Conservation (phyloP, 2,797 vertebrate genomes). For the Coregonus ussuriensis region DNA sequence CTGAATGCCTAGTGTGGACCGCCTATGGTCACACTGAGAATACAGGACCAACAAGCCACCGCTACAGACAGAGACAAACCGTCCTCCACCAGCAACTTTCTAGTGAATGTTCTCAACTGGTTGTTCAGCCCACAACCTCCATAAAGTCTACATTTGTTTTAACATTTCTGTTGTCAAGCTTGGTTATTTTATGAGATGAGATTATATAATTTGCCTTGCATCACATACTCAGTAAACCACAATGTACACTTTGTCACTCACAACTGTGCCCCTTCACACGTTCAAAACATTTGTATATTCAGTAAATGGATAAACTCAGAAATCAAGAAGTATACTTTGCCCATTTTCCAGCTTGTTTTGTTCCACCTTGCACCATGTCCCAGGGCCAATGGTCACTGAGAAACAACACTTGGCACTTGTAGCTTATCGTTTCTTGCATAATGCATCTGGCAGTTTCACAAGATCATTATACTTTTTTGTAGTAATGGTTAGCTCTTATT, state of each 20-base stretch:
- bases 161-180: neutral
- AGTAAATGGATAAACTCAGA: no score
- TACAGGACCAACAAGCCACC: neutral
- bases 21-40: neutral
- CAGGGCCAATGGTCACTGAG: no score
- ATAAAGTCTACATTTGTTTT: constrained; percentile 4
- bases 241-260: no score
- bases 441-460: neutral
- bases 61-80: neutral
- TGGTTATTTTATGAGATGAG: neutral
- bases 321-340: no score
- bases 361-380: no score
- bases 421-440: neutral
- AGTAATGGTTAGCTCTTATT: no score
- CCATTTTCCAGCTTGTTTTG: no score
- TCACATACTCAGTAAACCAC: no score
- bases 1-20: constrained; percentile 8
- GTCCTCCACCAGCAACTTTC: constrained; percentile 10
- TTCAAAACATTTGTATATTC: no score
- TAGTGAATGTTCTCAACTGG: constrained; percentile 1
- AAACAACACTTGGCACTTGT: no score
- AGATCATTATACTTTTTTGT: no score
- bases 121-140: neutral
- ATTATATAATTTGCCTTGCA: neutral
- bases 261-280: no score